A percentile compares a stretch with the other conserved stretches of the same genome.
Evolutionary conservation across 2,797 vertebrate genomes (phyloP).

Genomic region (Molothrus ater): DNA sequence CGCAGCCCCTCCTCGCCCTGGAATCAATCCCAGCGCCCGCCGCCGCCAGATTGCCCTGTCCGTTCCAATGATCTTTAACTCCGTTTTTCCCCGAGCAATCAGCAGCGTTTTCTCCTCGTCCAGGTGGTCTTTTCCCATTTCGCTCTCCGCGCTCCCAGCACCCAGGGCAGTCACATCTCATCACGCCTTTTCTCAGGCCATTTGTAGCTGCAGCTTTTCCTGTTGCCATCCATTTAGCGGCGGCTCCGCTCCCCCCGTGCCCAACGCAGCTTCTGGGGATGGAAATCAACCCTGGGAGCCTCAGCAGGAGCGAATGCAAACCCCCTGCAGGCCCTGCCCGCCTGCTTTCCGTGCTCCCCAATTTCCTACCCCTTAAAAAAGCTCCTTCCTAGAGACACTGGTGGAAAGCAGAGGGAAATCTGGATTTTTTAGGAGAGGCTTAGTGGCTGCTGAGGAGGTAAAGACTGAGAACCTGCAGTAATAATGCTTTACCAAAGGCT

Average conservation of each 20-base stretch:
- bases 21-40: not conserved
- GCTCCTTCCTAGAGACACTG: not conserved
- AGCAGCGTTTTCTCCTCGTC: slow-evolving; percentile 52
- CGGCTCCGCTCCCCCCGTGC: not conserved
- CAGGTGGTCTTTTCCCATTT: slow-evolving; percentile 55
- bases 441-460: not conserved
- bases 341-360: not conserved
- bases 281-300: not conserved
- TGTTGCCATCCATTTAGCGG: not conserved
- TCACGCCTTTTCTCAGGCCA: slow-evolving; percentile 24
- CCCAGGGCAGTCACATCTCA: slow-evolving; percentile 61
- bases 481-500: not conserved
- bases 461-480: not conserved
- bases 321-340: not conserved
- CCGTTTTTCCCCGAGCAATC: slow-evolving; percentile 27
- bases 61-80: slow-evolving; percentile 59
- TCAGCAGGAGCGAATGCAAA: not conserved
- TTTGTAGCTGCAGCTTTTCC: slow-evolving; percentile 8
- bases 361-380: not conserved
- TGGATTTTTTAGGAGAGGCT: not conserved
- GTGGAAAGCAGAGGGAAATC: not conserved
- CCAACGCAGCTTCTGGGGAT: not conserved
- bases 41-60: slow-evolving; percentile 64
- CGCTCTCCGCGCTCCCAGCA: not conserved
- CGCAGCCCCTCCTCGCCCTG: not conserved